Conservation (phyloP, 2,888 invertebrate species). For the Hydriomena furcata region DNA sequence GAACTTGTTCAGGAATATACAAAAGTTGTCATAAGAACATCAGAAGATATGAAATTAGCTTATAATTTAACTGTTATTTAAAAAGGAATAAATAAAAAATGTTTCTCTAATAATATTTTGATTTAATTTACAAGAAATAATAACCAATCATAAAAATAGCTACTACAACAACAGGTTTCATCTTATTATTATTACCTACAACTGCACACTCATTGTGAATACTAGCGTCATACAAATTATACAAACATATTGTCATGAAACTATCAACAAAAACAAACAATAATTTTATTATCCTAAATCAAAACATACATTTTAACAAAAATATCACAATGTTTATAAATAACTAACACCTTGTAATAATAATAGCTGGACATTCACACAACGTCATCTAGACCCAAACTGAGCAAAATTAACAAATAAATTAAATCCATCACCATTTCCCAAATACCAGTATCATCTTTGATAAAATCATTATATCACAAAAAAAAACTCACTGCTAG, state of each 20-base stretch:
- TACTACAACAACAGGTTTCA: not conserved
- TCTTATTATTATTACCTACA: not conserved
- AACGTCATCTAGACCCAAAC: too few species aligned
- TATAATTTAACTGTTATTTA: constrained; percentile 34
- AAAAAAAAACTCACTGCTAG: constrained; percentile 15
- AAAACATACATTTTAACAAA: not conserved
- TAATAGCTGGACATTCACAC: too few species aligned
- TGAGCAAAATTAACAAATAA: too few species aligned
- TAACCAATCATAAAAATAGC: constrained; percentile 5
- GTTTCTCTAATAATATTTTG: constrained; percentile 30
- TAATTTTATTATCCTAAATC: not conserved
- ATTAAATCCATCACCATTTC: constrained; percentile 4
- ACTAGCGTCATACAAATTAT: not conserved
- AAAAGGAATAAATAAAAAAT: constrained; percentile 33
- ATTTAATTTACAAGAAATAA: constrained; percentile 1
- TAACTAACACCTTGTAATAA: constrained; percentile 2
- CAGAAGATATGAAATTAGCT: constrained; percentile 84
- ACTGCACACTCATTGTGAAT: not conserved
- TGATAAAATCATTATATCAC: constrained; percentile 10
- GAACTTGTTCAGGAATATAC: constrained; percentile 85
- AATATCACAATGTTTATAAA: constrained; percentile 16
- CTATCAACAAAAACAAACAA: not conserved
- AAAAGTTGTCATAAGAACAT: constrained; percentile 85
- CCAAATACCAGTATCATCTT: not conserved
- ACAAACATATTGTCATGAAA: constrained; percentile 1